Conservation (phyloP, 2,797 vertebrate genomes). For the Mormyrops attenuatus region DNA sequence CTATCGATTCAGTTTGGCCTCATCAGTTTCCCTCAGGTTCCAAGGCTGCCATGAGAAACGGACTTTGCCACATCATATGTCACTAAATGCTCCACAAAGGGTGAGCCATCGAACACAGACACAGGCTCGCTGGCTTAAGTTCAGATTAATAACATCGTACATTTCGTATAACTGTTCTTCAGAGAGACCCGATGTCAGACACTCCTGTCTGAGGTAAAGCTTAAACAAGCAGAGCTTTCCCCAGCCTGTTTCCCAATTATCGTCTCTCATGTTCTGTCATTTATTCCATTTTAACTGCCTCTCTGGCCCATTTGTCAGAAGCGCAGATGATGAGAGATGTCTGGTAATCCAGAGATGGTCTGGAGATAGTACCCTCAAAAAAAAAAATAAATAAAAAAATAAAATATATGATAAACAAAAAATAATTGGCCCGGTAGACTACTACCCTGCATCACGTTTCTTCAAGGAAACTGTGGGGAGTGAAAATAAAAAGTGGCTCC, state of each 20-base stretch:
- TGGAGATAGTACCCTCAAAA: background rate
- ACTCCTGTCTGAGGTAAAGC: background rate
- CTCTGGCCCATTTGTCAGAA: background rate
- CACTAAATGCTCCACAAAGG: background rate
- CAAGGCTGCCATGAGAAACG: background rate
- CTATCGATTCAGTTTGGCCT: background rate
- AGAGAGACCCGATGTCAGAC: background rate
- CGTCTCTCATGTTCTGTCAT: background rate
- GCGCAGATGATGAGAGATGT: background rate
- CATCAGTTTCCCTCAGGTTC: background rate
- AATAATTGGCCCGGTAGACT: background rate
- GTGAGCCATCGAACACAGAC: background rate
- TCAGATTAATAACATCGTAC: background rate
- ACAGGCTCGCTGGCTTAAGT: background rate
- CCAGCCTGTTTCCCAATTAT: background rate
- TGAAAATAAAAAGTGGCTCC: background rate
- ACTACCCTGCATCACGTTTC: background rate
- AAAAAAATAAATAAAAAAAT: background rate
- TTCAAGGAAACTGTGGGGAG: background rate
- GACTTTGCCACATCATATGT: background rate
- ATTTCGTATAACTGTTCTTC: background rate
- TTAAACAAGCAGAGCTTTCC: background rate
- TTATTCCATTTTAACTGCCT: conserved; percentile 5
- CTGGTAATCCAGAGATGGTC: background rate
- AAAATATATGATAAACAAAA: background rate